Evolutionary conservation across 2,797 vertebrate species (phyloP).

Genomic region (Arctocebus calabarensis): DNA sequence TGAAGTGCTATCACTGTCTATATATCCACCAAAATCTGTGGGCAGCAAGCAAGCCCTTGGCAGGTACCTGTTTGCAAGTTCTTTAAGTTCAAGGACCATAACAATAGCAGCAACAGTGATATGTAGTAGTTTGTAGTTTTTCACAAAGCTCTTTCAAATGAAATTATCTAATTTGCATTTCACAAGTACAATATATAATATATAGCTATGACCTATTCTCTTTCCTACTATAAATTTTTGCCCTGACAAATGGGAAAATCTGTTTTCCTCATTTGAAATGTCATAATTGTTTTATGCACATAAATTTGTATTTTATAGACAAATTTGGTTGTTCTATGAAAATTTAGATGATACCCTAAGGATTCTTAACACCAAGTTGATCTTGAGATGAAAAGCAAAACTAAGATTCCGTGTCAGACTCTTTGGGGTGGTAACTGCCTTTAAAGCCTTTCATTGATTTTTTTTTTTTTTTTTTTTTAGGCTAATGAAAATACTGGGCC

Average conservation of each 20-base stretch:
- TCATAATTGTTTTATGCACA: slow-evolving; percentile 2
- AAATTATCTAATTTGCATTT: slow-evolving; percentile 57
- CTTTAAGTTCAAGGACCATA: background rate
- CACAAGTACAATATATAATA: background rate
- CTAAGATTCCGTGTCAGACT: slow-evolving; percentile 11
- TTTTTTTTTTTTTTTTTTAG: background rate
- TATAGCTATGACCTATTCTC: background rate
- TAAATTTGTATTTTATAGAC: slow-evolving; percentile 22
- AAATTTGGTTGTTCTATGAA: slow-evolving; percentile 29
- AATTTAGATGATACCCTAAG: slow-evolving; percentile 41
- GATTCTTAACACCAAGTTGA: slow-evolving; percentile 28
- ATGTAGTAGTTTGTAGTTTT: slow-evolving; percentile 28
- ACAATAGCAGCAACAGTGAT: background rate
- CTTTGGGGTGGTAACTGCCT: background rate
- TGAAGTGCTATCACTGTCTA: background rate
- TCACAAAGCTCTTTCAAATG: slow-evolving; percentile 11
- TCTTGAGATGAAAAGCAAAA: slow-evolving; percentile 51
- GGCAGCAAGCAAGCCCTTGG: background rate
- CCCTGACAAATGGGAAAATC: slow-evolving; percentile 18
- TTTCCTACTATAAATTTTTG: slow-evolving; percentile 51
- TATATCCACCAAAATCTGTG: background rate
- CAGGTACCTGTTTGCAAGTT: background rate
- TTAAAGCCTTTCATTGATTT: slow-evolving; percentile 10
- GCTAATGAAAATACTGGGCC: slow-evolving; percentile 7
- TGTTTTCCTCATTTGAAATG: slow-evolving; percentile 29